Percentiles rank a stretch among this genome's conserved stretches.
Evolutionary conservation across 2,113 vertebrate genomes (phyloP).

Genomic region (Columba livia): DNA sequence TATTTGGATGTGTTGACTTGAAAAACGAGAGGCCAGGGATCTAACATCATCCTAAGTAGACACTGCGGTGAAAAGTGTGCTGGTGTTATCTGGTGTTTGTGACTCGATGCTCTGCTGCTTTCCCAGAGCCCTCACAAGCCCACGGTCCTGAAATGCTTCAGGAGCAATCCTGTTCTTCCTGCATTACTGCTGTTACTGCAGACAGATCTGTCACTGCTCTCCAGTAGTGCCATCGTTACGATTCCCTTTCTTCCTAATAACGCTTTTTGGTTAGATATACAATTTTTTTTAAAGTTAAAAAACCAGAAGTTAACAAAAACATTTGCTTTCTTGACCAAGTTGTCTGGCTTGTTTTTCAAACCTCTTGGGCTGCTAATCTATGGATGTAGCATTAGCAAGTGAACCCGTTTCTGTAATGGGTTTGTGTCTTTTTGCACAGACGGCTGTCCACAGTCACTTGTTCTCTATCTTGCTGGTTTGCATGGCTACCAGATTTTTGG

Average conservation of each 20-base stretch:
- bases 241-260: background rate
- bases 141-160: background rate
- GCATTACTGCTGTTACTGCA: background rate
- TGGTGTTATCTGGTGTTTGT: background rate
- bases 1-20: background rate
- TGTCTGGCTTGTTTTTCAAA: background rate
- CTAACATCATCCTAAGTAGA: background rate
- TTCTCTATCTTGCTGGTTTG: background rate
- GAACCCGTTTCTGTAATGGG: background rate
- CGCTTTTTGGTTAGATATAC: background rate
- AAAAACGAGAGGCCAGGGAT: background rate
- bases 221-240: background rate
- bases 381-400: background rate
- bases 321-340: background rate
- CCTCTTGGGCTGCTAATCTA: background rate
- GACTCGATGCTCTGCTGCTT: background rate
- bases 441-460: rapidly evolving
- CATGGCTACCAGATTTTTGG: background rate
- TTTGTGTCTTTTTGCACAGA: background rate
- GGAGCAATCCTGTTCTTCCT: background rate
- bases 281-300: background rate
- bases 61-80: background rate
- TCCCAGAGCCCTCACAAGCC: background rate
- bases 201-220: background rate
- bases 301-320: background rate